These are phyloP conservation scores for Agrilus biguttatus DNA, from an alignment of 2,888 invertebrate genomes.

Conservation along the genomic window DNA sequence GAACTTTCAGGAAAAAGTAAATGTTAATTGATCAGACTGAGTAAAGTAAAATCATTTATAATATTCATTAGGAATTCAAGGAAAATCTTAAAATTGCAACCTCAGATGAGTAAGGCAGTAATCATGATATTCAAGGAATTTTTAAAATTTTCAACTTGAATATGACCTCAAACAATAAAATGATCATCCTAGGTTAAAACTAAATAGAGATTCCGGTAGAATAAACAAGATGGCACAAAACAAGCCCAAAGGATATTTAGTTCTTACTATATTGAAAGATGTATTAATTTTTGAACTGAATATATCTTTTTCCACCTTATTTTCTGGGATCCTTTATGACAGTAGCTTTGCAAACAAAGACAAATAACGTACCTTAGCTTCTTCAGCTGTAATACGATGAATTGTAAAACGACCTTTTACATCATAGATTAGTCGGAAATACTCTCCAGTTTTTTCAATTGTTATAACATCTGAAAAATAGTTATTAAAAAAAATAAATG, in stretches of 20 bases:
- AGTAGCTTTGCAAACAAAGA: no score
- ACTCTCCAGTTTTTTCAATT: conserved; percentile 96
- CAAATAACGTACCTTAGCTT: conserved; percentile 68
- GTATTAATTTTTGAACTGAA: no score
- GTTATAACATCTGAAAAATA: conserved; percentile 81
- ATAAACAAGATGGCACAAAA: no score
- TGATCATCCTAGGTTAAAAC: conserved; percentile 2
- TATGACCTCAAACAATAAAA: neutral
- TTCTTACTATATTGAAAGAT: no score
- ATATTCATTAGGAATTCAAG: no score
- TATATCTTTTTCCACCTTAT: no score
- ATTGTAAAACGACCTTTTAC: conserved; percentile 97
- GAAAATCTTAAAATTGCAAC: neutral
- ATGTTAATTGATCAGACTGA: no score
- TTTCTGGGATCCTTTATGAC: no score
- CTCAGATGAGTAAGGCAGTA: conserved; percentile 11
- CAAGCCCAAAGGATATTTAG: no score
- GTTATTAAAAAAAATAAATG: neutral
- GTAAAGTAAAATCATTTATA: no score
- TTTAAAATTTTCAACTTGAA: conserved; percentile 2
- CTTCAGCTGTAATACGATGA: conserved; percentile 92
- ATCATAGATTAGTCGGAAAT: conserved; percentile 96
- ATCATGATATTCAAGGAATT: conserved; percentile 1
- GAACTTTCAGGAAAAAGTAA: neutral
- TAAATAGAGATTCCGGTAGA: no score